Evolutionary conservation across 1,140 invertebrate species (phyloP).

Genomic region (Cyrtorhinus lividipennis): DNA sequence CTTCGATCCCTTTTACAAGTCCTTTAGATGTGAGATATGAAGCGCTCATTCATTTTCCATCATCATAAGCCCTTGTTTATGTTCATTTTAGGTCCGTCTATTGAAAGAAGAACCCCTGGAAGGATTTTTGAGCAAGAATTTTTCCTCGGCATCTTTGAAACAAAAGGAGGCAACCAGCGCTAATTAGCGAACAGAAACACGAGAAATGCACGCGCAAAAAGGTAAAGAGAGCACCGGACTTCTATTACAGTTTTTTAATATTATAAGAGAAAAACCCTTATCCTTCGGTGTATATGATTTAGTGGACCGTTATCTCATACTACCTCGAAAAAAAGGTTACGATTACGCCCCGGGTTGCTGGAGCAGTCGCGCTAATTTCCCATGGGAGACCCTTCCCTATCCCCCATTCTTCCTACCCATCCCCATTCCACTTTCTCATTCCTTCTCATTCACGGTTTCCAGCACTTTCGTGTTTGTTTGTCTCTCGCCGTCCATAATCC

Average conservation of each 20-base stretch:
- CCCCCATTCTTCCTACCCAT: conserved; percentile 10
- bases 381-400: neutral
- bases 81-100: too few species aligned
- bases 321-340: neutral
- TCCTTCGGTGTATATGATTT: neutral
- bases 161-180: too few species aligned
- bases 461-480: neutral
- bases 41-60: too few species aligned
- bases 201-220: neutral
- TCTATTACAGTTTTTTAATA: neutral
- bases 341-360: neutral
- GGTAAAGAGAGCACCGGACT: neutral
- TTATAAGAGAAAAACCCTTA: neutral
- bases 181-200: neutral
- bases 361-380: neutral
- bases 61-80: too few species aligned
- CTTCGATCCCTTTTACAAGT: too few species aligned
- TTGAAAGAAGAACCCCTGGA: too few species aligned
- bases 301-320: neutral
- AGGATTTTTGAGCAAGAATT: too few species aligned
- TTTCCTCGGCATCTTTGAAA: too few species aligned
- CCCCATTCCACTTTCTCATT: conserved; percentile 8
- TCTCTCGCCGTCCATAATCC: neutral
- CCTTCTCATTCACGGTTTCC: conserved; percentile 11
- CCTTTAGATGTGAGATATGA: too few species aligned